Evolutionary conservation across 2,888 invertebrate genomes (phyloP).

Genomic region (Ametastegia equiseti): DNA sequence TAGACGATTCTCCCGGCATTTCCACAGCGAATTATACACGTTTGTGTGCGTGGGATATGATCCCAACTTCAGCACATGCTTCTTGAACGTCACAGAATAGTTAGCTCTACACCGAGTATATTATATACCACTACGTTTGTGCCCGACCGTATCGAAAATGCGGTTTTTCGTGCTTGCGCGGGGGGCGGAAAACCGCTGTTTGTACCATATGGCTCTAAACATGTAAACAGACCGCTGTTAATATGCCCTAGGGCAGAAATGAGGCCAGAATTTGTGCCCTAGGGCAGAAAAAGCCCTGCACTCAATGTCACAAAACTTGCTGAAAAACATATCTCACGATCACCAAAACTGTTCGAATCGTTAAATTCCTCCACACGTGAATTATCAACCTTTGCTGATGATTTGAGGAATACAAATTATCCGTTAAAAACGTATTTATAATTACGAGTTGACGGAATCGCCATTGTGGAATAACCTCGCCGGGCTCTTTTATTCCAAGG

Average conservation of each 20-base stretch:
- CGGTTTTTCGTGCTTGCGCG: too few relatives aligned
- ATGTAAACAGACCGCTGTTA: background rate
- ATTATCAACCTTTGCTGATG: background rate
- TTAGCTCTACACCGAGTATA: too few relatives aligned
- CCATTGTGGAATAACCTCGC: background rate
- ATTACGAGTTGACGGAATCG: background rate
- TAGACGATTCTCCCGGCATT: too few relatives aligned
- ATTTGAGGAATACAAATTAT: background rate
- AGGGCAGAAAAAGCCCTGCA: background rate
- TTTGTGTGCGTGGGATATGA: too few relatives aligned
- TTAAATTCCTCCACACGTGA: background rate
- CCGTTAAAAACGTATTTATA: background rate
- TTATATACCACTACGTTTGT: too few relatives aligned
- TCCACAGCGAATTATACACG: too few relatives aligned
- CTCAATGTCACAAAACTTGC: background rate
- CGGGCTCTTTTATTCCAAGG: background rate
- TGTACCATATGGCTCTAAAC: background rate
- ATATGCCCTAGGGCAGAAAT: background rate
- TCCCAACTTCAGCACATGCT: too few relatives aligned
- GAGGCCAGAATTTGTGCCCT: background rate
- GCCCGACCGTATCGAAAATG: too few relatives aligned
- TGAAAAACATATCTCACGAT: background rate
- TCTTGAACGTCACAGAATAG: too few relatives aligned
- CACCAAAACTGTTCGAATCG: background rate
- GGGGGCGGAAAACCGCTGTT: too few relatives aligned